Conservation (phyloP, 2,797 vertebrate species). For the Pipistrellus pygmaeus region DNA sequence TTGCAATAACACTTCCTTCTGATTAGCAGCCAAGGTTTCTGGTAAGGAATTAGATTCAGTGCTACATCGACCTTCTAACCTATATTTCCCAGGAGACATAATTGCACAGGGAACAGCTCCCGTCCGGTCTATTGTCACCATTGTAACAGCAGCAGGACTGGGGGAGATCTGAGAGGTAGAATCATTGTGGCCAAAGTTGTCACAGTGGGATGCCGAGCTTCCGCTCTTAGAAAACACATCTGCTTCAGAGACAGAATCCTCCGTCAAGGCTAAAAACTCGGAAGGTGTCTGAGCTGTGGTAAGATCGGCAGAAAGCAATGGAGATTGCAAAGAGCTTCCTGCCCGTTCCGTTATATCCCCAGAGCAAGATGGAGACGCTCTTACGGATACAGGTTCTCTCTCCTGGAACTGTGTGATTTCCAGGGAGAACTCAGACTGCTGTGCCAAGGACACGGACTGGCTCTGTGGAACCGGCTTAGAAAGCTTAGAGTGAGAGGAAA, state of each 20-base stretch:
- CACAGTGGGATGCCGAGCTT: constrained; percentile 85
- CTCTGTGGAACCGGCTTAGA: constrained; percentile 88
- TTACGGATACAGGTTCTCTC: constrained; percentile 85
- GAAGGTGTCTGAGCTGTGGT: constrained; percentile 97
- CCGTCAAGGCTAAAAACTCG: constrained; percentile 94
- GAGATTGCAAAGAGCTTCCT: constrained; percentile 94
- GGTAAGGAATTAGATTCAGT: constrained; percentile 77
- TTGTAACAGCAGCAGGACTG: constrained; percentile 84
- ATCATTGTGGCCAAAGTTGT: constrained; percentile 87
- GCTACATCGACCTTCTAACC: constrained; percentile 77
- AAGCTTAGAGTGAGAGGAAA: constrained; percentile 95
- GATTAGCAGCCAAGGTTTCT: constrained; percentile 81
- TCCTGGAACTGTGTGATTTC: constrained; percentile 83
- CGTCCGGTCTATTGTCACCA: constrained; percentile 60
- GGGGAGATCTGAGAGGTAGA: constrained; percentile 92
- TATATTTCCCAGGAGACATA: constrained; percentile 76
- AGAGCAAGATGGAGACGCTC: constrained; percentile 89
- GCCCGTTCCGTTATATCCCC: constrained; percentile 89
- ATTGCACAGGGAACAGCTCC: constrained; percentile 68
- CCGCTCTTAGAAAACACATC: constrained; percentile 92
- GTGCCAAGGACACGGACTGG: constrained; percentile 83
- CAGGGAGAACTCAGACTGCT: constrained; percentile 86
- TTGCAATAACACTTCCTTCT: constrained; percentile 80
- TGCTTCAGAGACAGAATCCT: constrained; percentile 96
- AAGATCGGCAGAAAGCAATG: constrained; percentile 94